Percentiles rank a stretch among this genome's conserved stretches.
phyloP scores from a whole-genome alignment of 2,113 vertebrate genomes.

The Glaucidium brasilianum region DNA sequence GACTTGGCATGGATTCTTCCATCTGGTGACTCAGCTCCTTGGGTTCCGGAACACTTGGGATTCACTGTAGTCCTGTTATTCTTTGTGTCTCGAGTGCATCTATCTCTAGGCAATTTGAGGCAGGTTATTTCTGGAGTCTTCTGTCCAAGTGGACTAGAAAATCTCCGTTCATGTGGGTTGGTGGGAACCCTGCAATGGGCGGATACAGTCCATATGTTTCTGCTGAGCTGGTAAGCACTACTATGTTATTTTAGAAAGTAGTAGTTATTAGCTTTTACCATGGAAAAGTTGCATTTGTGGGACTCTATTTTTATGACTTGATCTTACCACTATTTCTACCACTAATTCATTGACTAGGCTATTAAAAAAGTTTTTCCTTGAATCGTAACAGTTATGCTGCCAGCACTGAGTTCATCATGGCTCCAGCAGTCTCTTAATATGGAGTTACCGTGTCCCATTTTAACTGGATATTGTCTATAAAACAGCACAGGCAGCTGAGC shows the following conservation, averaged over 20 bases:
- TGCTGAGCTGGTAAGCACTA: conserved; percentile 15
- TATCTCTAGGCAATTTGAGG: not conserved
- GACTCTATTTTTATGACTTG: conserved; percentile 32
- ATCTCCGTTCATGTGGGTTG: not conserved
- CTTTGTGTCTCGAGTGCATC: not conserved
- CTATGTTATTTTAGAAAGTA: conserved; percentile 30
- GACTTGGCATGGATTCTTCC: not conserved
- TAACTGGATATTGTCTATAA: not conserved
- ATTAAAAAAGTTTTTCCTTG: not conserved
- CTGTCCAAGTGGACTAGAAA: not conserved
- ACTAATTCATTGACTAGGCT: conserved; percentile 4
- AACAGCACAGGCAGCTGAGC: not conserved
- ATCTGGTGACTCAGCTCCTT: not conserved
- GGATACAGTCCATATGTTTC: not conserved
- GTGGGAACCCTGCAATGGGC: not conserved
- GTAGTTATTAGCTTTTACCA: not conserved
- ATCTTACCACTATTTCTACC: not conserved
- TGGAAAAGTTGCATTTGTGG: not conserved
- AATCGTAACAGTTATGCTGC: not conserved
- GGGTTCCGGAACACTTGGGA: not conserved
- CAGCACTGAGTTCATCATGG: not conserved
- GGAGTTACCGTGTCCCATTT: not conserved
- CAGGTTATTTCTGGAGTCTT: not conserved
- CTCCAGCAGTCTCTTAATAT: not conserved
- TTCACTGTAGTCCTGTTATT: not conserved